phyloP scores from a whole-genome alignment of 2,888 invertebrate genomes.

The Xestia xanthographa region DNA sequence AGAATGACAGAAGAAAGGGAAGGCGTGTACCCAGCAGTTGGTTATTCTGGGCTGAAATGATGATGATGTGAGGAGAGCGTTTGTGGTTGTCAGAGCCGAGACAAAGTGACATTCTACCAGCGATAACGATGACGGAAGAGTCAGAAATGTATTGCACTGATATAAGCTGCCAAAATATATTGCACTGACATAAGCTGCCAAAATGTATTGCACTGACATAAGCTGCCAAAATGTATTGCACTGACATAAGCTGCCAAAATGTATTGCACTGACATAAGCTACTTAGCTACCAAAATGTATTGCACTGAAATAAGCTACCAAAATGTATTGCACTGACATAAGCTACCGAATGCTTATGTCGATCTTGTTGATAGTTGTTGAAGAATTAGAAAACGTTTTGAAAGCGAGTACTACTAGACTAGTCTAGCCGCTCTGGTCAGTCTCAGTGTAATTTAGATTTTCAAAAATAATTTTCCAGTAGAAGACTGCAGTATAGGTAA shows the following conservation, averaged over 20 bases:
- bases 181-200: too few species aligned
- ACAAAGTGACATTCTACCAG: neutral
- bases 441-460: neutral
- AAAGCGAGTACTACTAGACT: neutral
- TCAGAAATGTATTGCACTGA: neutral
- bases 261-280: too few species aligned
- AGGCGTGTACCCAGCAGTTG: neutral
- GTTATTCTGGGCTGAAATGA: neutral
- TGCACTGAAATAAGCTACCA: too few species aligned
- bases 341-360: neutral
- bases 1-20: neutral
- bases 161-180: neutral
- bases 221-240: neutral
- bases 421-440: neutral
- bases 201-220: too few species aligned
- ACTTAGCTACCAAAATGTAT: neutral
- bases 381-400: neutral
- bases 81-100: neutral
- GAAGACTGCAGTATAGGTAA: neutral
- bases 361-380: neutral
- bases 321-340: neutral
- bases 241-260: neutral
- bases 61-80: neutral
- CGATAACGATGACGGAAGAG: neutral
- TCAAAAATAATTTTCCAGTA: neutral